Evolutionary conservation across 2,888 invertebrate genomes (phyloP).

Genomic region (Norana najaformis): DNA sequence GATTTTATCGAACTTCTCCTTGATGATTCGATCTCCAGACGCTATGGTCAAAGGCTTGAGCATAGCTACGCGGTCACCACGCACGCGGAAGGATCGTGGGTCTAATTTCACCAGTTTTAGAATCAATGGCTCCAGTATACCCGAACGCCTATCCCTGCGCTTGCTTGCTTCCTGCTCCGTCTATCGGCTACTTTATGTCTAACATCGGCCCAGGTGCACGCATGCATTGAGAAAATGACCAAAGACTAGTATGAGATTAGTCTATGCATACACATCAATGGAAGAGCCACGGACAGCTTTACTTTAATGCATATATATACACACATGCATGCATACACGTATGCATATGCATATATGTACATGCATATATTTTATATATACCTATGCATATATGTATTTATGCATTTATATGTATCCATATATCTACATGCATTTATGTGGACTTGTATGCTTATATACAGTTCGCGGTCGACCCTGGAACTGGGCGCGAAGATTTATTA

Average conservation of each 20-base stretch:
- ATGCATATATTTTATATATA: background rate
- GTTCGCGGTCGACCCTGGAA: no score
- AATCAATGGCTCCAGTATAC: background rate
- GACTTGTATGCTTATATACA: background rate
- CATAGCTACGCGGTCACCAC: background rate
- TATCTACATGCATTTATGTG: background rate
- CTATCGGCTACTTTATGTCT: background rate
- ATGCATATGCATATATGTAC: background rate
- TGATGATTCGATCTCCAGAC: background rate
- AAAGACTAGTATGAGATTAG: background rate
- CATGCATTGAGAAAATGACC: background rate
- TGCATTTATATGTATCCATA: background rate
- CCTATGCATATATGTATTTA: background rate
- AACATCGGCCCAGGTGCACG: background rate
- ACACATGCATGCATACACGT: background rate
- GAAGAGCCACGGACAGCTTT: background rate
- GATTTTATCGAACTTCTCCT: background rate
- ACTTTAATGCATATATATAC: background rate
- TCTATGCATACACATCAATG: conserved; percentile 1
- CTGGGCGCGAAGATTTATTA: background rate
- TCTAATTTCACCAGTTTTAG: background rate
- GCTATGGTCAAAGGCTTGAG: background rate
- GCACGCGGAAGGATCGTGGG: background rate
- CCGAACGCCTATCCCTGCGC: background rate
- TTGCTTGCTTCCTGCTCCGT: no score